phyloP scores from a whole-genome alignment of 2,797 vertebrate species.

The Lagocephalus sceleratus region DNA sequence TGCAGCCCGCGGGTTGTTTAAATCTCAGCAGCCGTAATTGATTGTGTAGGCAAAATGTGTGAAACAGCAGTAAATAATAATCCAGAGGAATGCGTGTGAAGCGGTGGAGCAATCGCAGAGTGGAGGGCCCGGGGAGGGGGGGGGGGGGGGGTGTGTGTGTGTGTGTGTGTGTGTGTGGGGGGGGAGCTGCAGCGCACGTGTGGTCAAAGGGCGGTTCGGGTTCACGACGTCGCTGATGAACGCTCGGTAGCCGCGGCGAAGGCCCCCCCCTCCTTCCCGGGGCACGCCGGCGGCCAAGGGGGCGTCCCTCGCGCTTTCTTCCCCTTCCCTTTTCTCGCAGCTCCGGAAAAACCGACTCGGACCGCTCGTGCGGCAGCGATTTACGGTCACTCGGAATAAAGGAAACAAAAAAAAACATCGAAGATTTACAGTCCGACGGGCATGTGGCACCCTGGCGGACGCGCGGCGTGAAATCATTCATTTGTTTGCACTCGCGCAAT shows the following conservation, averaged over 20 bases:
- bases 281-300: too few relatives aligned
- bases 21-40: slow-evolving; percentile 32
- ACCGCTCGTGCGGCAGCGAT: slow-evolving; percentile 53
- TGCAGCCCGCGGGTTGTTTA: slow-evolving; percentile 43
- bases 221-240: slow-evolving; percentile 65
- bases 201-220: slow-evolving; percentile 59
- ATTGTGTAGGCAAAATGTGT: slow-evolving; percentile 40
- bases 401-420: slow-evolving; percentile 35
- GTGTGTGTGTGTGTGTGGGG: too few relatives aligned
- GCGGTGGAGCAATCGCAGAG: slow-evolving; percentile 43
- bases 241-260: too few relatives aligned
- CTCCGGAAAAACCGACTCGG: slow-evolving; percentile 60
- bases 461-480: slow-evolving; percentile 21
- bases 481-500: slow-evolving; percentile 44
- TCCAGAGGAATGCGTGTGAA: slow-evolving; percentile 38
- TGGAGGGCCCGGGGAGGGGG: too few relatives aligned
- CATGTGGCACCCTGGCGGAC: slow-evolving; percentile 13
- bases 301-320: slow-evolving; percentile 19
- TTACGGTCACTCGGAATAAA: slow-evolving; percentile 39
- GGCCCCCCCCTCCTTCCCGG: too few relatives aligned
- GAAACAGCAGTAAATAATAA: slow-evolving; percentile 49
- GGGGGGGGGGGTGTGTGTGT: too few relatives aligned
- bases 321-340: too few relatives aligned
- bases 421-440: slow-evolving; percentile 58
- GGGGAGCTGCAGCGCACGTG: slow-evolving; percentile 52